Percentiles rank a stretch among this genome's conserved stretches.
Evolutionary conservation across 2,113 vertebrate species (phyloP).

Genomic region (Colistium nudipinnis): DNA sequence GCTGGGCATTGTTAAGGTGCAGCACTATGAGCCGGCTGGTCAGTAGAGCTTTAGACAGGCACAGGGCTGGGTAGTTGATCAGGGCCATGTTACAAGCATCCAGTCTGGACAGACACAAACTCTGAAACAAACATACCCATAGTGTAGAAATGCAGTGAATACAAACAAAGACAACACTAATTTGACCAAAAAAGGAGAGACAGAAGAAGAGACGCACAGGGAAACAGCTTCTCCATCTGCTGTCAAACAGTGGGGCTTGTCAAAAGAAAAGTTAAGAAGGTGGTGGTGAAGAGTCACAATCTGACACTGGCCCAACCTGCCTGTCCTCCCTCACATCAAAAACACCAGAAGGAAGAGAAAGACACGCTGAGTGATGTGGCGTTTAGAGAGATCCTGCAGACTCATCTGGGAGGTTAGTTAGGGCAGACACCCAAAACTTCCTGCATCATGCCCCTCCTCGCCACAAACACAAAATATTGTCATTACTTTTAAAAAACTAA

Average conservation of each 20-base stretch:
- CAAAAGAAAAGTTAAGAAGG: neutral
- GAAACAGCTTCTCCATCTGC: slow-evolving; percentile 12
- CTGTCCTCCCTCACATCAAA: too few species aligned
- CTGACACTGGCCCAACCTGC: too few species aligned
- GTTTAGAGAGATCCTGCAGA: too few species aligned
- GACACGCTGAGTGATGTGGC: too few species aligned
- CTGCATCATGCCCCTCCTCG: too few species aligned
- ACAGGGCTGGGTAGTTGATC: slow-evolving; percentile 69
- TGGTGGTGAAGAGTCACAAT: too few species aligned
- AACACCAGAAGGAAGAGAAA: too few species aligned
- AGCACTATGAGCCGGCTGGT: slow-evolving; percentile 78
- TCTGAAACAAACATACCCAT: slow-evolving; percentile 70
- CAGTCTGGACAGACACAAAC: slow-evolving; percentile 77
- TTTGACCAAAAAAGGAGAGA: neutral
- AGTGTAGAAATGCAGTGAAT: slow-evolving; percentile 1
- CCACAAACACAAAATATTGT: too few species aligned
- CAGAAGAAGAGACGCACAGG: slow-evolving; percentile 4
- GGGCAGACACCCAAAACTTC: too few species aligned
- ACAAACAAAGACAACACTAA: slow-evolving; percentile 3
- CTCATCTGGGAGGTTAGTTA: too few species aligned
- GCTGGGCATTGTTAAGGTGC: slow-evolving; percentile 76
- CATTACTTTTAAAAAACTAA: too few species aligned
- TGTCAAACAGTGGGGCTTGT: slow-evolving; percentile 14
- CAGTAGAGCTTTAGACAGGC: slow-evolving; percentile 77
- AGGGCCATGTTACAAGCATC: slow-evolving; percentile 77